Evolutionary conservation across 2,113 vertebrate genomes (phyloP).

Genomic region (Danionella cerebrum): DNA sequence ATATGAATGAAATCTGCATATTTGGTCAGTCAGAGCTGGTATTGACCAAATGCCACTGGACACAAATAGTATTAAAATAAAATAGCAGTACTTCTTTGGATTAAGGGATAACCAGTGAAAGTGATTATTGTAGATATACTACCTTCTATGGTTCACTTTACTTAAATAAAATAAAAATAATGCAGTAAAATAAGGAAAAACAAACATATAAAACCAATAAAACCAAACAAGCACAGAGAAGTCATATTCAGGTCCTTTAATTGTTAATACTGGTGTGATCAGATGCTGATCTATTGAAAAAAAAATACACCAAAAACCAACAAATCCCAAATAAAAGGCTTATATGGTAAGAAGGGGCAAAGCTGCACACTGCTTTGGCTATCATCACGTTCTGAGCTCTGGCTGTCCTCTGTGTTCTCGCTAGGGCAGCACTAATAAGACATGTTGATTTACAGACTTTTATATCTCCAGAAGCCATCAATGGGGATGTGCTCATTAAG

Average conservation of each 20-base stretch:
- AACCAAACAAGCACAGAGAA: no score
- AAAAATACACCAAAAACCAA: neutral
- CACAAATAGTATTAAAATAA: no score
- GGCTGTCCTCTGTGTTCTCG: conserved; percentile 12
- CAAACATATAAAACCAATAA: no score
- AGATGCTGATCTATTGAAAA: neutral
- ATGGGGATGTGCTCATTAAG: conserved; percentile 1
- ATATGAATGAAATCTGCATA: no score
- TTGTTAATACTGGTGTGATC: neutral
- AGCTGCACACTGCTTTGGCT: conserved; percentile 11
- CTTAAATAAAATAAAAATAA: no score
- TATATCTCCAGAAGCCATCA: conserved; percentile 4
- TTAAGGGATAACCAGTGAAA: no score
- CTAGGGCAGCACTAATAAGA: conserved; percentile 18
- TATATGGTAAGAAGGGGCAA: neutral
- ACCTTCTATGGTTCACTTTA: no score
- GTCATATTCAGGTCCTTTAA: neutral
- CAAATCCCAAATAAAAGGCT: neutral
- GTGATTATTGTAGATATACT: no score
- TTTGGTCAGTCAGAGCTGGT: no score
- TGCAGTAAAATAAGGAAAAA: no score
- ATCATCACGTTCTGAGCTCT: conserved; percentile 16
- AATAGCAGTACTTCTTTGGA: no score
- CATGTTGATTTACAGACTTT: neutral
- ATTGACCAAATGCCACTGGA: no score